Percentiles rank a stretch among this genome's conserved stretches.
These are phyloP conservation scores for Thymallus thymallus DNA, from an alignment of 2,113 vertebrate species.

Conservation along the genomic window DNA sequence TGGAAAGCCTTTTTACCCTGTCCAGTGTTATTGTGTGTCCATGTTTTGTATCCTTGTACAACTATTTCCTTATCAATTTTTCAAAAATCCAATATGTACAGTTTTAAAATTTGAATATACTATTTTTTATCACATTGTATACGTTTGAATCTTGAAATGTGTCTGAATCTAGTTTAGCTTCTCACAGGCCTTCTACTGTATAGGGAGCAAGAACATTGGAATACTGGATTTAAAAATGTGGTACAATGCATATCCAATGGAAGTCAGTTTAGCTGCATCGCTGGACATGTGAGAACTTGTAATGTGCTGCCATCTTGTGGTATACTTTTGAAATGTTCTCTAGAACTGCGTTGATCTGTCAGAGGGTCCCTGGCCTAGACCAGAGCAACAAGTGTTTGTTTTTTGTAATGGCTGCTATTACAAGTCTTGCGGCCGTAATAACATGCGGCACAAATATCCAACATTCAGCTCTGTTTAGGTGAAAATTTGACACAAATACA, in stretches of 20 bases:
- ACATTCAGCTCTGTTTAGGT: too few relatives aligned
- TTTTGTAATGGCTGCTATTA: too few relatives aligned
- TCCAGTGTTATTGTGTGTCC: not conserved
- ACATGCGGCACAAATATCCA: too few relatives aligned
- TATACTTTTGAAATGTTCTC: not conserved
- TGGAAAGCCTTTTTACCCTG: not conserved
- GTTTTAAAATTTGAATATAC: conserved; percentile 54
- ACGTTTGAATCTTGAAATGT: not conserved
- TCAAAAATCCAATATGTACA: conserved; percentile 37
- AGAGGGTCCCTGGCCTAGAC: too few relatives aligned
- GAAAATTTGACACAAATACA: too few relatives aligned
- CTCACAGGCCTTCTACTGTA: not conserved
- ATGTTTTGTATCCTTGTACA: not conserved
- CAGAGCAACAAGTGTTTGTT: too few relatives aligned
- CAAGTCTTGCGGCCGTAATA: too few relatives aligned
- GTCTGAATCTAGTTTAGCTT: not conserved
- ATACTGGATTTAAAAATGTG: too few relatives aligned
- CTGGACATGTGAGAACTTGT: not conserved
- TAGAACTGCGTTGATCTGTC: not conserved
- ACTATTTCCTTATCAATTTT: not conserved
- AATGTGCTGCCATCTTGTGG: conserved; percentile 37
- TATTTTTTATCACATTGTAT: not conserved
- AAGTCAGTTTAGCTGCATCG: too few relatives aligned
- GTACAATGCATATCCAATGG: too few relatives aligned
- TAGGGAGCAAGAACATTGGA: not conserved